These are phyloP conservation scores for Drosophila nigrodunni DNA, from an alignment of 1,140 invertebrate genomes.

Conservation along the genomic window DNA sequence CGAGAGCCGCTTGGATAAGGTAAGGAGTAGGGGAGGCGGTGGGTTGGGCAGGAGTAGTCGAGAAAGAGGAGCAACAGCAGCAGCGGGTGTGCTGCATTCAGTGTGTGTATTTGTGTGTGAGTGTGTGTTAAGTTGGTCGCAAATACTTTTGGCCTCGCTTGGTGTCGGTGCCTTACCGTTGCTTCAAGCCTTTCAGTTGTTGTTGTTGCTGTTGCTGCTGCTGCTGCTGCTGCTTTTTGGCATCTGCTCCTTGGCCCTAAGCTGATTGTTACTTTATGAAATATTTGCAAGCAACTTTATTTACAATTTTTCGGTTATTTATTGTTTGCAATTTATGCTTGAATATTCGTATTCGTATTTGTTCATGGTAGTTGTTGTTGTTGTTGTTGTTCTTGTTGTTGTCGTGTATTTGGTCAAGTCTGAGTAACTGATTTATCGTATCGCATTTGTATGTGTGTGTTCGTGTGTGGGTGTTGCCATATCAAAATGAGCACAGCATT, in stretches of 20 bases:
- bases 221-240: slow-evolving; percentile 66
- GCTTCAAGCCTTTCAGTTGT: slow-evolving; percentile 43
- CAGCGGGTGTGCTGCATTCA: slow-evolving; percentile 66
- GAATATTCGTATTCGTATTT: slow-evolving; percentile 58
- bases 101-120: slow-evolving; percentile 17
- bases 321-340: slow-evolving; percentile 82
- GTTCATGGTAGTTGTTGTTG: slow-evolving; percentile 2
- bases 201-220: slow-evolving; percentile 39
- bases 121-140: slow-evolving; percentile 74
- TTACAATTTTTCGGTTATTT: slow-evolving; percentile 83
- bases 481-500: slow-evolving; percentile 46
- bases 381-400: slow-evolving; percentile 14
- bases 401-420: slow-evolving; percentile 74
- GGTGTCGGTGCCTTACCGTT: slow-evolving; percentile 68
- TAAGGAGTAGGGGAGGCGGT: slow-evolving; percentile 9
- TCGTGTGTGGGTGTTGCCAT: slow-evolving; percentile 35
- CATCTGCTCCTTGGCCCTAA: slow-evolving; percentile 81
- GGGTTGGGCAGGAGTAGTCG: background rate
- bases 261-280: slow-evolving; percentile 79
- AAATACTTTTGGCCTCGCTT: slow-evolving; percentile 80
- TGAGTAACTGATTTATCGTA: slow-evolving; percentile 73
- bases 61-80: slow-evolving; percentile 21
- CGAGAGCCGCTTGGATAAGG: slow-evolving; percentile 57
- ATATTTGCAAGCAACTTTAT: slow-evolving; percentile 82
- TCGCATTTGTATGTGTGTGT: slow-evolving; percentile 23